Evolutionary conservation across 2,888 invertebrate species (phyloP), one percentile per base, ranked within the genome.

Genomic region (Heliconius aoede): DNA sequence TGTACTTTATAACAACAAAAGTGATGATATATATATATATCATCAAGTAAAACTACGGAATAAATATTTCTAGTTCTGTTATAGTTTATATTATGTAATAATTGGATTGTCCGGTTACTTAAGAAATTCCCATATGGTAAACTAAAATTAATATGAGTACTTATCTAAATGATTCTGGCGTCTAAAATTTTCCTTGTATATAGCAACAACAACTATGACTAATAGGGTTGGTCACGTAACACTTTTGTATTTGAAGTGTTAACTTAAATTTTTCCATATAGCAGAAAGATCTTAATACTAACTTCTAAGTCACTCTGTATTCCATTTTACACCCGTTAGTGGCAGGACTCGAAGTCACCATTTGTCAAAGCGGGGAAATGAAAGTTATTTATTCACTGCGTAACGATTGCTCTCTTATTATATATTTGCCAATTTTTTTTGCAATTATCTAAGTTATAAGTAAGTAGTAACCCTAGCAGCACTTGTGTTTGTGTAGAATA

Each of bases 101-200:
- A 30, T 18, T 30, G 55, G 51, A 30, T 69, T 69, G 55, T 30
- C 69, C 55, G 24, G 13, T 55, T 72, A n/a, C 18, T 60, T 60
- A 40, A 40, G 21, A 32, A 72, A 61, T 36, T 72, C 40, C 72
- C 60, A 72, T 72, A 9, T 72, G 72, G 72, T 60, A 11, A 26
- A 32, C 51, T 30, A 55, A 32, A 32, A 55, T 71, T 5, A 55
- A 32, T 71, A 71, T 40, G 18, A 40, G 40, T 40, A 40, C 65
- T 40, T 65, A 40, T 26, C 28, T 60, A 5, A n/a, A 61, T 26
- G 26, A 28, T 40, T 61, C 36, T 58, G 60, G 40, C 60, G 60
- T 72, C 28, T 61, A 21, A 55, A 55, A 55, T 32, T 55, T 72
- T 72, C 72, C 72, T 40, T 72, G 32, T 61, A 36, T 28, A 40